Evolutionary conservation across 2,113 vertebrate genomes (phyloP), one percentile per base, ranked within the genome.

Genomic region (Gorilla gorilla): DNA sequence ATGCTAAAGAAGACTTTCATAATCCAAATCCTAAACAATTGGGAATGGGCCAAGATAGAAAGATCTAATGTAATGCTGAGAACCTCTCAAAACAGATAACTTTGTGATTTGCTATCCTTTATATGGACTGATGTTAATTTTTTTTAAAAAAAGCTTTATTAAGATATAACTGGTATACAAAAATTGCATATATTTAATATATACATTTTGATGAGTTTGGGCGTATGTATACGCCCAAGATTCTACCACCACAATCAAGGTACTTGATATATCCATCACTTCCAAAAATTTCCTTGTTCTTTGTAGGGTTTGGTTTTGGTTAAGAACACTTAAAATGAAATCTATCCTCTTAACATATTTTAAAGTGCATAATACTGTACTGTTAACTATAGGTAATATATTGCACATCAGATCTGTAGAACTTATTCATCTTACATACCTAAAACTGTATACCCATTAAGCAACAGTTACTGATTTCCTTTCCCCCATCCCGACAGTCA

Each of bases 1-100:
- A 97, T 98, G 98, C 98, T 99, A 98, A 99, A 55, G 35, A 23
- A 76, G 1, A 6, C 86, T 4, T 96, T 76, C 4, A 79, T 88
- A 97, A 98, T 82, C 35, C 35, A 83, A 87, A 64, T 45, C 9
- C 35, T 68, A 5, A 82, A 87, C 27, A 86, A 43, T 0, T 52
- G 20, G 13, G 59, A 90, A 88, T 61, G 50, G 66, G 40, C 35
- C 76, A 90, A 90, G 27, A 57, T 23, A 66, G 38, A 87, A 59
- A 95, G 64, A 55, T 48, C 57, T 55, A 87, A 87, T 23, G 72
- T 59, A 57, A 89, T 48, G 25, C 12, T 84, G 55, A 90, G 48
- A 35, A n/a, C 38, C 38, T 75, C 64, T 86, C 50, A 72, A 11
- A 25, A 73, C 38, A 73, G 38, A 6, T 43, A 75, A 75, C 38